These are phyloP conservation scores for Rynchops niger DNA, from an alignment of 2,113 vertebrate species.

Conservation along the genomic window DNA sequence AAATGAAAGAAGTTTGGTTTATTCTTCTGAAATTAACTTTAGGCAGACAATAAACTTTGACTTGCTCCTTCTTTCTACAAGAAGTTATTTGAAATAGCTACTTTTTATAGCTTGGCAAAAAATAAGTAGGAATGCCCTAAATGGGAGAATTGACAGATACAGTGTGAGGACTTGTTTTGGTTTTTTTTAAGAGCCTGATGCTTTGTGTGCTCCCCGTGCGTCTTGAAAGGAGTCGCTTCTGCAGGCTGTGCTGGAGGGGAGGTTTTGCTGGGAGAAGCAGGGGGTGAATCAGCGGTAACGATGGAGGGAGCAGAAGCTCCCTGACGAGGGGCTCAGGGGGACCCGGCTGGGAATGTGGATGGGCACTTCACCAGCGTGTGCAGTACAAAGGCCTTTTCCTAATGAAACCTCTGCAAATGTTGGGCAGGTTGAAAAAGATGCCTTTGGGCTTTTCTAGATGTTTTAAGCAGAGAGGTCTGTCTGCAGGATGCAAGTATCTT, in stretches of 20 bases:
- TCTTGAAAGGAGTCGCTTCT: not conserved
- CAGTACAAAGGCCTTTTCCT: fast-evolving
- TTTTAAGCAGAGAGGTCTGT: not conserved
- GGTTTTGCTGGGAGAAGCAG: not conserved
- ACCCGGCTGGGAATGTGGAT: not conserved
- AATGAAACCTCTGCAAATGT: not conserved
- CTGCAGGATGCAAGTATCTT: not conserved
- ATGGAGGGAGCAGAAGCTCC: not conserved
- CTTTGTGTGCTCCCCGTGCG: not conserved
- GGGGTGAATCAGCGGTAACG: not conserved
- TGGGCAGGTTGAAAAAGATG: not conserved
- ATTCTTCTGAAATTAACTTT: not conserved
- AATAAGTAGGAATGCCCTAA: not conserved
- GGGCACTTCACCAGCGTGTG: not conserved
- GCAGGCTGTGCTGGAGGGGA: not conserved
- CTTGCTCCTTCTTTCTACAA: not conserved
- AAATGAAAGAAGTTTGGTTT: not conserved
- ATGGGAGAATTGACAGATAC: not conserved
- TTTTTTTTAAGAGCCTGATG: not conserved
- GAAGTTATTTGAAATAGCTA: not conserved
- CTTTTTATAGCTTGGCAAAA: not conserved
- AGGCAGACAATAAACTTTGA: not conserved
- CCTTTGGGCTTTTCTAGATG: not conserved
- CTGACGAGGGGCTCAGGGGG: not conserved
- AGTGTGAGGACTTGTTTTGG: not conserved